Evolutionary conservation across 1,140 invertebrate species (phyloP).

Genomic region (Drosophila elegans): DNA sequence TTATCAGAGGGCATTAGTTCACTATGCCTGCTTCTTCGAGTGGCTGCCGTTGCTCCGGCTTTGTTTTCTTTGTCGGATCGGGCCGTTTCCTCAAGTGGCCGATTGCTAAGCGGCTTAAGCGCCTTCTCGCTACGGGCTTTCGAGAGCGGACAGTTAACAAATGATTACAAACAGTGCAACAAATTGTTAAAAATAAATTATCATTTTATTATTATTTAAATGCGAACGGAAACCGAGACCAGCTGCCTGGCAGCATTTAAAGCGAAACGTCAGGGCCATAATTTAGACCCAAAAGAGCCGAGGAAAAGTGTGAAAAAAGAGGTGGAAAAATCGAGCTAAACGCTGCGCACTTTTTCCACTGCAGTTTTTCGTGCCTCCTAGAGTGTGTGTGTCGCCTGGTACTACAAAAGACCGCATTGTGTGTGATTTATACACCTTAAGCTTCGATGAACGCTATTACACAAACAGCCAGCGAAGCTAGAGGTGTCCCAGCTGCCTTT

Average conservation of each 20-base stretch:
- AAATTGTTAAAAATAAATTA: conserved; percentile 82
- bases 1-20: conserved; percentile 65
- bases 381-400: conserved; percentile 58
- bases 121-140: conserved; percentile 53
- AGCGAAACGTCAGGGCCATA: conserved; percentile 57
- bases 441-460: conserved; percentile 81
- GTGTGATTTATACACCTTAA: conserved; percentile 83
- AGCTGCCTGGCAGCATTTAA: conserved; percentile 59
- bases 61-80: conserved; percentile 47
- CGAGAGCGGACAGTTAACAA: conserved; percentile 73
- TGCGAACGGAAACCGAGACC: conserved; percentile 69
- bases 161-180: conserved; percentile 81
- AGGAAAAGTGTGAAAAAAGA: conserved; percentile 36
- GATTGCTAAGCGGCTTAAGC: conserved; percentile 73
- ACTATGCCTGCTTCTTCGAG: conserved; percentile 39
- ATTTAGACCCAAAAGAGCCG: conserved; percentile 56
- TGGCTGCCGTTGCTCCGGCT: conserved; percentile 38
- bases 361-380: conserved; percentile 20
- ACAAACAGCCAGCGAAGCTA: conserved; percentile 57
- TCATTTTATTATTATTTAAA: conserved; percentile 82
- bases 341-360: conserved; percentile 70
- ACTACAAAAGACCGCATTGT: conserved; percentile 82
- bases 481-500: conserved; percentile 37
- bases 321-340: conserved; percentile 47
- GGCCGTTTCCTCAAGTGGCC: conserved; percentile 36